Evolutionary conservation across 2,113 vertebrate genomes (phyloP).

Genomic region (Psephotus haematonotus): DNA sequence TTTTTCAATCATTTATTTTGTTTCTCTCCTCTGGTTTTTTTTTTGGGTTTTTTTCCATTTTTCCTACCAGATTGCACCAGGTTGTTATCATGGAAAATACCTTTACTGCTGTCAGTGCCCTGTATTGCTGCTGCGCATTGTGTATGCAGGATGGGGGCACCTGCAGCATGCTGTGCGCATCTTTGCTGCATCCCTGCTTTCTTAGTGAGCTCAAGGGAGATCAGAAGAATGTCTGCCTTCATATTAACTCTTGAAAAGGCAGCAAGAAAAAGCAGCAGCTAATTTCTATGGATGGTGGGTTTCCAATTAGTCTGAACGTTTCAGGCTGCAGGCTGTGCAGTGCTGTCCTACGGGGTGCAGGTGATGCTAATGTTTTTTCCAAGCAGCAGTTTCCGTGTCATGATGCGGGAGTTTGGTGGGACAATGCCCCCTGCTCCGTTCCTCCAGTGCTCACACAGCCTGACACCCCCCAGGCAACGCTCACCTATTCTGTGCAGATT

Average conservation of each 20-base stretch:
- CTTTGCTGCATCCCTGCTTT: not conserved
- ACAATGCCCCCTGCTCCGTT: not conserved
- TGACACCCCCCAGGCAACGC: too few species aligned
- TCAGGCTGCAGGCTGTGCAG: not conserved
- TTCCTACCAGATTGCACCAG: too few species aligned
- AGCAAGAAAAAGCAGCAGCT: not conserved
- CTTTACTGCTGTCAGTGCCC: not conserved
- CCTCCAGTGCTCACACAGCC: fast-evolving
- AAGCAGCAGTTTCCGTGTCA: not conserved
- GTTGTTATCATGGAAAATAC: not conserved
- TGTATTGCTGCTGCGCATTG: not conserved
- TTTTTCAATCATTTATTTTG: not conserved
- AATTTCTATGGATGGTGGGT: not conserved
- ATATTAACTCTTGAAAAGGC: not conserved
- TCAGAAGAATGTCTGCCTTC: not conserved
- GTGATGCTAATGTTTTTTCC: not conserved
- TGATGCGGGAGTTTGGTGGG: fast-evolving
- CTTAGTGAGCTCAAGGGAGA: not conserved
- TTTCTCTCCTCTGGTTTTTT: not conserved
- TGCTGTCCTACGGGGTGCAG: not conserved
- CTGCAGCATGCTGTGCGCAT: not conserved
- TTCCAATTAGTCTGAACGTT: not conserved
- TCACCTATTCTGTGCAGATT: not conserved
- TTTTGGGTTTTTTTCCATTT: not conserved
- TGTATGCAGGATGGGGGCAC: not conserved